These are phyloP conservation scores for Lamprotornis superbus DNA, from an alignment of 2,113 vertebrate species.

Conservation along the genomic window DNA sequence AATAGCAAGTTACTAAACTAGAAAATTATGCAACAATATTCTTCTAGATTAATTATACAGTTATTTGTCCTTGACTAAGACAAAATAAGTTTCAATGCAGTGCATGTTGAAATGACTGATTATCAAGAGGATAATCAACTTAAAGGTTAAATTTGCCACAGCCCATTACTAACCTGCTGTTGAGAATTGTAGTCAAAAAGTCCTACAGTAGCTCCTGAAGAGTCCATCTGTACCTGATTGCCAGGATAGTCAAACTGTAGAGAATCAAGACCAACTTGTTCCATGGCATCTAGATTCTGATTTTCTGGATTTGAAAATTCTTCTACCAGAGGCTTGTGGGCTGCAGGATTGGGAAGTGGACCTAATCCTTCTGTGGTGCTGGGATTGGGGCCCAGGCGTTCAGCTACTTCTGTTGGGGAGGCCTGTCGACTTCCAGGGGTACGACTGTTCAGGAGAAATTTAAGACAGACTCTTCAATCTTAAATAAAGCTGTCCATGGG, in stretches of 20 bases:
- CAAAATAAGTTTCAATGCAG: not conserved
- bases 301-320: conserved; percentile 93
- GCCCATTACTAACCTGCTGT: conserved; percentile 87
- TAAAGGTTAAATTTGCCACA: not conserved
- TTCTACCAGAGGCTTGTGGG: conserved; percentile 86
- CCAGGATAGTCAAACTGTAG: conserved; percentile 97
- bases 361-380: conserved; percentile 86
- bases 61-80: not conserved
- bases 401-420: conserved; percentile 94
- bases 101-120: not conserved
- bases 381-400: conserved; percentile 88
- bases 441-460: conserved; percentile 76
- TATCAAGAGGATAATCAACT: not conserved
- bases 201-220: conserved; percentile 89
- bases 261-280: conserved; percentile 92
- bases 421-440: conserved; percentile 95
- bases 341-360: conserved; percentile 83
- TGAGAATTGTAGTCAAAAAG: conserved; percentile 98
- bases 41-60: not conserved
- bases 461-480: conserved; percentile 12
- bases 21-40: not conserved
- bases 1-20: not conserved
- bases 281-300: conserved; percentile 93
- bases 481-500: not conserved
- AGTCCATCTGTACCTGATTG: conserved; percentile 97